A percentile compares a stretch with the other conserved stretches of the same genome.
These are phyloP conservation scores for Eubasilissa splendida DNA, from an alignment of 2,888 invertebrate genomes.

Conservation along the genomic window DNA sequence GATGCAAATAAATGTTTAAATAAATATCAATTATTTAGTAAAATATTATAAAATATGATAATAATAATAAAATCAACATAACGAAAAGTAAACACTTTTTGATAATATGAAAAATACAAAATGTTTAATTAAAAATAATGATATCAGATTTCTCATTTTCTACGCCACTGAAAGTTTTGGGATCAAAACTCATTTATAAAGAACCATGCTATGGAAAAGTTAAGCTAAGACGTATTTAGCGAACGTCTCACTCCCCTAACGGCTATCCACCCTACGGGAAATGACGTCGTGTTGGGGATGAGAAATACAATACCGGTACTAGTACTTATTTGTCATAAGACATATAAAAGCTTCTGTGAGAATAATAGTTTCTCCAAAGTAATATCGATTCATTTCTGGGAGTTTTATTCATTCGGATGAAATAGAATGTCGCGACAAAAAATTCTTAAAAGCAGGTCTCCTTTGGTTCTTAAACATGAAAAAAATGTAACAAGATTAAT, in stretches of 20 bases:
- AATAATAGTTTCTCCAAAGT: slow-evolving; percentile 12
- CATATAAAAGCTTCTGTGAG: not conserved
- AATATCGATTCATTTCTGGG: not conserved
- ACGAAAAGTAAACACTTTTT: too few species aligned
- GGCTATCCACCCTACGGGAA: slow-evolving; percentile 19
- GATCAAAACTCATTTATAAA: slow-evolving; percentile 52
- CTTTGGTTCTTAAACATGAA: too few species aligned
- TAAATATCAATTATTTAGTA: too few species aligned
- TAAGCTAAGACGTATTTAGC: slow-evolving; percentile 55
- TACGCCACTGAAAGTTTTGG: slow-evolving; percentile 30
- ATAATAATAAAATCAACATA: too few species aligned
- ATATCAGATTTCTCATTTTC: not conserved
- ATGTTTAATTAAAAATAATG: not conserved
- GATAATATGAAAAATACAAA: not conserved
- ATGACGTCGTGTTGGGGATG: slow-evolving; percentile 34
- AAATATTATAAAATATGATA: too few species aligned
- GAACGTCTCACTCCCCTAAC: slow-evolving; percentile 40
- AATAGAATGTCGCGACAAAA: too few species aligned
- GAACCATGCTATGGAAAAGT: slow-evolving; percentile 51
- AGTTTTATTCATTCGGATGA: too few species aligned
- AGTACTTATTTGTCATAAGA: slow-evolving; percentile 38
- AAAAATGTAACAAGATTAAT: too few species aligned
- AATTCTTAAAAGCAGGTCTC: too few species aligned
- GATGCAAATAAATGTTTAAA: too few species aligned
- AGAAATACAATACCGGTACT: slow-evolving; percentile 27